Evolutionary conservation across 2,113 vertebrate species (phyloP), one percentile per base, ranked within the genome.

Genomic region (Macquaria australasica): DNA sequence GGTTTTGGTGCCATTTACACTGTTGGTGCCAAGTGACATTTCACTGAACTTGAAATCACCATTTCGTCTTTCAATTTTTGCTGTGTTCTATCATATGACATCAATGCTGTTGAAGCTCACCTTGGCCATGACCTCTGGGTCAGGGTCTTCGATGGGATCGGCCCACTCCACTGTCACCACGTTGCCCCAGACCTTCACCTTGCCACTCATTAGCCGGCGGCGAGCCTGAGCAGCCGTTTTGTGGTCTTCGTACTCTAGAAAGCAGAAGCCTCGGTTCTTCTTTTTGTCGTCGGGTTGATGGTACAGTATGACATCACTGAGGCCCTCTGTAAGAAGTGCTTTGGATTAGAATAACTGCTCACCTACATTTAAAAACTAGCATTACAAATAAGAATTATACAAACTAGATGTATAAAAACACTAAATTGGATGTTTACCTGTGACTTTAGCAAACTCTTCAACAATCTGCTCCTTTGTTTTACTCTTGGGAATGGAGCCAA

Each of bases 381-480:
- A 16, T 9, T 3, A 45, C 10, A 31, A 2, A n/a, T 10, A 1
- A 31, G 43, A 18, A 12, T 3, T 0, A 53, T 8, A 12, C 14
- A 14, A 6, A 28, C 4, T 1, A 1, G 3, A 18, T 8, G 6
- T 20, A 3, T 20, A 31, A 31, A 28, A 5, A 60, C 14, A 43
- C 8, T 9, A 41, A 10, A 39, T 18, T 0, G 58, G 14, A 8
- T 2, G 23, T 18, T 96, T 91, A 99, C 98, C 98, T 96, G 98
- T 99, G 93, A 99, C 98, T 97, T 99, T 99, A 77, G 96, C 94
- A 91, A 99, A 99, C 94, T 99, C 98, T 91, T 99, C 98, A 71
- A 99, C 97, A 77, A 99, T 99, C 94, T 99, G 98, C 90, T 99
- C 98, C 96, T 99, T 99, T 77, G 98, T 99, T 97, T 99, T 99